Base-by-base conservation (phyloP, 2,888 invertebrate genomes). In the Operophtera brumata region DNA sequence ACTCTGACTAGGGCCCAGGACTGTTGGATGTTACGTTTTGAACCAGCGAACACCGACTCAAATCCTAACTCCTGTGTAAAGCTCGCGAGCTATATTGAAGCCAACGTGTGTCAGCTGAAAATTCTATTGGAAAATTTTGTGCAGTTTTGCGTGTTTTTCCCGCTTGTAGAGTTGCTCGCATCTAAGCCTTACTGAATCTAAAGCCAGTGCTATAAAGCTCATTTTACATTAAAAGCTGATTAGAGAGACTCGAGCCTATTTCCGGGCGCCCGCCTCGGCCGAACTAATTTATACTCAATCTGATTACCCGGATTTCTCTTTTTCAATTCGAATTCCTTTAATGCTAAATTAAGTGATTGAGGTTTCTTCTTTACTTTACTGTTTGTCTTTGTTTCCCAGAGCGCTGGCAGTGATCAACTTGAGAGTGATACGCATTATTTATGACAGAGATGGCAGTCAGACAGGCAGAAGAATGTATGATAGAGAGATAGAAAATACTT, bases 221-320 rank as follows among this genome's bases (percentile, higher is more conserved):
- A 47, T 47, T 50, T 50, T 47, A 39, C 34, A 50, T 47, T 55
- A 42, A 43, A 30, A 25, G 42, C 28, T 41, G 6, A 41, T 49
- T 26, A 25, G 28, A 55, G 50, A 43, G 28, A 28, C 34, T 35
- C 26, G 42, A 36, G 65, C 61, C 58, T 54, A 65, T 59, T 63
- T 70, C 67, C 67, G 35, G 43, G 5, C 26, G 20, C 71, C 71
- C 70, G 67, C 62, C 71, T 62, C 64, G 62, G 65, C 54, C 62
- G 61, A 65, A 63, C 74, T 75, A 77, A 80, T 80, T 82, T 81
- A 80, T 79, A 77, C 77, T 78, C 78, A 65, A 79, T 79, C 76
- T 69, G 76, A 75, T 79, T 75, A 76, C 70, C 67, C 69, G 67
- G 68, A 71, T 77, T 75, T 72, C 71, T 72, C 68, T 75, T 75